Conservation (phyloP, 2,888 invertebrate species). For the Chrysotoxum bicinctum region DNA sequence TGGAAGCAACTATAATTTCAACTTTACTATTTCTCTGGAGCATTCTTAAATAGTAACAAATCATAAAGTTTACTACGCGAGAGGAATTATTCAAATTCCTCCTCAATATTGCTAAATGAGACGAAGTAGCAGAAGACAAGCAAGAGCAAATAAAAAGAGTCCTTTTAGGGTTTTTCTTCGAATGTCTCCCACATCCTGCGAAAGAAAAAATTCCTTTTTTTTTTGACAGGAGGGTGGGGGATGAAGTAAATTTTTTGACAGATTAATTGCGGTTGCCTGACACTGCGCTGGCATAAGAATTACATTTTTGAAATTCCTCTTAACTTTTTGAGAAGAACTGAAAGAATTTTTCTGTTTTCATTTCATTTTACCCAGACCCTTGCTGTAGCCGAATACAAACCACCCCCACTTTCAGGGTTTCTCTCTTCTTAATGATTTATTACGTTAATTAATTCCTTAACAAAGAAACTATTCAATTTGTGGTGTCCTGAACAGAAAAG, state of each 20-base stretch:
- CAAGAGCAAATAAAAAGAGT: neutral
- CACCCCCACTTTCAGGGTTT: conserved; percentile 4
- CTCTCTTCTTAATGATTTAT: conserved; percentile 77
- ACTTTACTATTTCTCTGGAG: neutral
- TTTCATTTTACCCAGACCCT: neutral
- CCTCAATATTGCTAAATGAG: conserved; percentile 63
- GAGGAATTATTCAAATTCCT: conserved; percentile 61
- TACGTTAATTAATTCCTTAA: conserved; percentile 79
- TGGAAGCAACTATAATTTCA: neutral
- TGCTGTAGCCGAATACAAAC: neutral
- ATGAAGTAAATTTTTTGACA: conserved; percentile 59
- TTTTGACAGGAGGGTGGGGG: neutral
- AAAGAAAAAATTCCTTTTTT: conserved; percentile 9
- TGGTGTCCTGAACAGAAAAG: conserved; percentile 22
- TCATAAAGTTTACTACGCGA: conserved; percentile 67
- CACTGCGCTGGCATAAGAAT: conserved; percentile 31
- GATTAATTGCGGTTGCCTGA: conserved; percentile 70
- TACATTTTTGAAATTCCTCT: conserved; percentile 50
- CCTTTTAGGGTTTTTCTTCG: neutral
- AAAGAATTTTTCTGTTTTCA: conserved; percentile 22
- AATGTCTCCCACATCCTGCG: neutral
- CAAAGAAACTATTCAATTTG: conserved; percentile 69
- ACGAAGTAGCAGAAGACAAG: conserved; percentile 17
- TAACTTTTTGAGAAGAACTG: conserved; percentile 20
- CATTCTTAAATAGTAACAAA: conserved; percentile 32